Conservation (phyloP, 2,888 invertebrate species). For the Dysmachus trigonus region DNA sequence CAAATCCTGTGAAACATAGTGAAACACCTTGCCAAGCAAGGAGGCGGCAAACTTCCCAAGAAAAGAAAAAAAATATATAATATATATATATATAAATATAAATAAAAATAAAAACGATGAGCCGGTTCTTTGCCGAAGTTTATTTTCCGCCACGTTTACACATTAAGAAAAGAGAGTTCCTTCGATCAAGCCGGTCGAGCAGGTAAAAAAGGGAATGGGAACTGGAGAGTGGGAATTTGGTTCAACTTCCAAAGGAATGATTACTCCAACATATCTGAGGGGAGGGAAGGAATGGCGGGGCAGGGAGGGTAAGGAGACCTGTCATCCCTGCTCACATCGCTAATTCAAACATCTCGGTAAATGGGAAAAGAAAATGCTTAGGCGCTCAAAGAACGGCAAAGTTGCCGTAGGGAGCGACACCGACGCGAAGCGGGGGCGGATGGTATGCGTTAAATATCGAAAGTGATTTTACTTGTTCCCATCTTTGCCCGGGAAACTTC, state of each 20-base stretch:
- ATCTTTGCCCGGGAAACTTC: conserved; percentile 13
- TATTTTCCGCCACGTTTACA: conserved; percentile 34
- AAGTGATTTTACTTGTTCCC: conserved; percentile 39
- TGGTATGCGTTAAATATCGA: conserved; percentile 36
- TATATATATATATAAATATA: too few species aligned
- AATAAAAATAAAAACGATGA: too few species aligned
- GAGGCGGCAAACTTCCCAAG: background rate
- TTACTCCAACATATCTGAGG: background rate
- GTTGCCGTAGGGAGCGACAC: background rate
- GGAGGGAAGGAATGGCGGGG: background rate
- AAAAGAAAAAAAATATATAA: too few species aligned
- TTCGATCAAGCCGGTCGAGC: background rate
- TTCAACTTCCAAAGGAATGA: background rate
- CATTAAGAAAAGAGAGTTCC: conserved; percentile 26
- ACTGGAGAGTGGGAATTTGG: background rate
- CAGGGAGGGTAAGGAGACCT: conserved; percentile 5
- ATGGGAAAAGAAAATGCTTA: conserved; percentile 8
- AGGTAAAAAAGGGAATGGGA: background rate
- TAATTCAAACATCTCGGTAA: background rate
- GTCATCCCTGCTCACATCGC: conserved; percentile 15
- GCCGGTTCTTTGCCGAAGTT: conserved; percentile 11
- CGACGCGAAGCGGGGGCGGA: background rate
- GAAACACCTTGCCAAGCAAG: background rate
- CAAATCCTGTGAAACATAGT: background rate
- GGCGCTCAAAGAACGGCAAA: conserved; percentile 11